Evolutionary conservation across 2,113 vertebrate species (phyloP).

Genomic region (Meriones unguiculatus): DNA sequence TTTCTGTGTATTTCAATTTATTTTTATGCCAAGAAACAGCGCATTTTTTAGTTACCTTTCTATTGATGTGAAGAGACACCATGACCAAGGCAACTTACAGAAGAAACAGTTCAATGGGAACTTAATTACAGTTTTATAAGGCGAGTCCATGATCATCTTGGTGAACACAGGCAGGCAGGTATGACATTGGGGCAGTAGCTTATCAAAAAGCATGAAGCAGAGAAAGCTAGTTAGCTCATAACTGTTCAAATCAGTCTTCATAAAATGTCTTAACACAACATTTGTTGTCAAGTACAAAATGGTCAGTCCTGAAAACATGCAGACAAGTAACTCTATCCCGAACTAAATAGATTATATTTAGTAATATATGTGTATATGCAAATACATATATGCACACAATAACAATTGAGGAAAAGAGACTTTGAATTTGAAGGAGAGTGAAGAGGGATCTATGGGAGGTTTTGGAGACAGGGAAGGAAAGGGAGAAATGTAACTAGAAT

Average conservation of each 20-base stretch:
- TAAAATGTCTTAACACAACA: background rate
- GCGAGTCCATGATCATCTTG: background rate
- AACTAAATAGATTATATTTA: background rate
- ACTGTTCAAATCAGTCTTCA: background rate
- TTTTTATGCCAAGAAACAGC: background rate
- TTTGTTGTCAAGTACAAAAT: background rate
- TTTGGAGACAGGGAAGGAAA: background rate
- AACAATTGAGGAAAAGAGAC: background rate
- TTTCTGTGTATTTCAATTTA: slow-evolving; percentile 17
- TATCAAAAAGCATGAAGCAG: background rate
- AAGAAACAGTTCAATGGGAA: background rate
- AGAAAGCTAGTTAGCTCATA: background rate
- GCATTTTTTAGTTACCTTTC: background rate
- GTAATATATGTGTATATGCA: background rate
- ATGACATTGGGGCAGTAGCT: background rate
- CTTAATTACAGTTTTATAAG: background rate
- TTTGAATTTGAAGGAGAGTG: background rate
- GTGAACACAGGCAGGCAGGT: background rate
- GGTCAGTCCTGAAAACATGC: background rate
- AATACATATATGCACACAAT: background rate
- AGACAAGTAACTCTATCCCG: background rate
- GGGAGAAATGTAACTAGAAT: background rate
- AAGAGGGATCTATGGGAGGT: background rate
- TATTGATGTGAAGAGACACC: background rate
- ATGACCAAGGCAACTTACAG: background rate